Percentiles rank a stretch among this genome's conserved stretches.
Evolutionary conservation across 2,113 vertebrate genomes (phyloP).

Genomic region (Isichthys henryi): DNA sequence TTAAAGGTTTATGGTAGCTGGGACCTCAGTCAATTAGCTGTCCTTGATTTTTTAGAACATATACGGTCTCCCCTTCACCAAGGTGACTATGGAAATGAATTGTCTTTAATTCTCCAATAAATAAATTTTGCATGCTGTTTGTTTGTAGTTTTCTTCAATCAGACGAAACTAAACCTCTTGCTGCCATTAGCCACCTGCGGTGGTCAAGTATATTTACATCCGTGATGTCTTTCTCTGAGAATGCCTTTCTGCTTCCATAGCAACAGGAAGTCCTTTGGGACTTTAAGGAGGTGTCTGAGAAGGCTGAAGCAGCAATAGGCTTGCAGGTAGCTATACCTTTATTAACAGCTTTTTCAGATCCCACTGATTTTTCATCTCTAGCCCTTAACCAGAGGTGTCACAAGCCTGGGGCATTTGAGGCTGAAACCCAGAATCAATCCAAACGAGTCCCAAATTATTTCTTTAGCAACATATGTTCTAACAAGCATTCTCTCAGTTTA

Average conservation of each 20-base stretch:
- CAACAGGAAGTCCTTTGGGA: not conserved
- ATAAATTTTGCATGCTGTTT: not conserved
- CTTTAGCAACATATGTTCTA: not conserved
- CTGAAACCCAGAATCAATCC: not conserved
- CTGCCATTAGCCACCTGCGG: not conserved
- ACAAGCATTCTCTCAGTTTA: not conserved
- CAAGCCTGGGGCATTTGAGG: not conserved
- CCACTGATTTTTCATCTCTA: not conserved
- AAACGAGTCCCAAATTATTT: not conserved
- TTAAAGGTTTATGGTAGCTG: not conserved
- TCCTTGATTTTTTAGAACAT: not conserved
- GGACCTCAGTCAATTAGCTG: not conserved
- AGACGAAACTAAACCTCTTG: not conserved
- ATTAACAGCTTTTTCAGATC: not conserved
- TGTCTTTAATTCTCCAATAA: not conserved
- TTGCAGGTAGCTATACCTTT: not conserved
- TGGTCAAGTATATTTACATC: not conserved
- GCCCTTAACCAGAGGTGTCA: not conserved
- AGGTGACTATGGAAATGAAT: not conserved
- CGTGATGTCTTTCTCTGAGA: not conserved
- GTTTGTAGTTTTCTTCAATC: not conserved
- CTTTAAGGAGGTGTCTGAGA: not conserved
- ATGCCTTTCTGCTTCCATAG: not conserved
- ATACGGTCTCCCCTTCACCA: not conserved
- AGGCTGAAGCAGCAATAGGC: not conserved